Conservation (phyloP, 2,113 vertebrate genomes). For the Heterochromis multidens region DNA sequence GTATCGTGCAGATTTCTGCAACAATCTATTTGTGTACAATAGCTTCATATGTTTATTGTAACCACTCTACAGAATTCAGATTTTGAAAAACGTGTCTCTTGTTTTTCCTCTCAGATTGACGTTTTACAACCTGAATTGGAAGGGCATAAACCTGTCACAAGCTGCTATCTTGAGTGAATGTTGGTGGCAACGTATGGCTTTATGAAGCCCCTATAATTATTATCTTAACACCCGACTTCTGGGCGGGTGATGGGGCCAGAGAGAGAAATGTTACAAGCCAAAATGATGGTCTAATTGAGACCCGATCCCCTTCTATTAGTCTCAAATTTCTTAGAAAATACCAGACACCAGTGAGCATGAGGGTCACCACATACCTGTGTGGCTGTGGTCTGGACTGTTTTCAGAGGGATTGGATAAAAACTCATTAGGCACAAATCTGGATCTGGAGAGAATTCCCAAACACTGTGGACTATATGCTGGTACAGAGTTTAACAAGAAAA, state of each 20-base stretch:
- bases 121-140: not conserved
- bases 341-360: not conserved
- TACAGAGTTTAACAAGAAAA: not conserved
- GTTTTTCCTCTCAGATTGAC: not conserved
- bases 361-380: slow-evolving; percentile 10
- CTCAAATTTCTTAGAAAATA: slow-evolving; percentile 37
- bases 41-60: not conserved
- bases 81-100: not conserved
- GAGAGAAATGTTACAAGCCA: not conserved
- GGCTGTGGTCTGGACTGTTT: not conserved
- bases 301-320: slow-evolving; percentile 17
- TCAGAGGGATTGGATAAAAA: not conserved
- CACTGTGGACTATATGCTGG: not conserved
- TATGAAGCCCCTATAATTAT: not conserved
- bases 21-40: not conserved
- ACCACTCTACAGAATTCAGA: not conserved
- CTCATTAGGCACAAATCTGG: not conserved
- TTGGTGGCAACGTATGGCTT: not conserved
- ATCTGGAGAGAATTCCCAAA: not conserved
- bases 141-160: not conserved
- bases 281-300: slow-evolving; percentile 27
- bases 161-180: not conserved
- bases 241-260: not conserved
- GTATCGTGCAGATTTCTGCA: not conserved
- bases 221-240: not conserved